Conservation (phyloP, 2,888 invertebrate genomes). For the Halictus ligatus region DNA sequence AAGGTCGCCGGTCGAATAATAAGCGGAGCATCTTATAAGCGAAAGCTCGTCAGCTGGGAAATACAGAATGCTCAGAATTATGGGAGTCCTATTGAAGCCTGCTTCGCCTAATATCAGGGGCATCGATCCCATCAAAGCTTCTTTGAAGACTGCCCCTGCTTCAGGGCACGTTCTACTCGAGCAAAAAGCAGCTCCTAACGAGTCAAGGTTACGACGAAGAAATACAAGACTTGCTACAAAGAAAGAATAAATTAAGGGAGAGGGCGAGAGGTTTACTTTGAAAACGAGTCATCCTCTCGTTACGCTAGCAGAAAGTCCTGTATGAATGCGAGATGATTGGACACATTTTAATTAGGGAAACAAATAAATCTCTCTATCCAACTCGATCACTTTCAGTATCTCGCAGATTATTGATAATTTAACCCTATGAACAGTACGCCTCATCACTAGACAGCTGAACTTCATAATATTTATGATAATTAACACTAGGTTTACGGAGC, state of each 20-base stretch:
- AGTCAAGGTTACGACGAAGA: slow-evolving; percentile 55
- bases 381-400: not conserved
- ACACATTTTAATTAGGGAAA: slow-evolving; percentile 54
- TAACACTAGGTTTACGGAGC: too few species aligned
- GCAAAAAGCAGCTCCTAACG: slow-evolving; percentile 60
- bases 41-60: slow-evolving; percentile 6
- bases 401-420: not conserved
- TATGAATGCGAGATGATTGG: slow-evolving; percentile 46
- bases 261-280: slow-evolving; percentile 39
- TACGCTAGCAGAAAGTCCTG: not conserved
- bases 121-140: slow-evolving; percentile 31
- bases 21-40: not conserved
- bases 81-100: slow-evolving; percentile 38
- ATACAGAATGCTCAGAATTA: slow-evolving; percentile 14
- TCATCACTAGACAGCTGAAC: not conserved
- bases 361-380: slow-evolving; percentile 32
- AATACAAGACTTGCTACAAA: slow-evolving; percentile 40
- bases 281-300: slow-evolving; percentile 29
- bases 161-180: slow-evolving; percentile 31
- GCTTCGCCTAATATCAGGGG: slow-evolving; percentile 12
- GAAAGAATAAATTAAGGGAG: slow-evolving; percentile 25
- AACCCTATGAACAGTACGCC: not conserved
- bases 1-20: not conserved
- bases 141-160: slow-evolving; percentile 51
- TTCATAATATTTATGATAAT: not conserved